Evolutionary conservation across 2,113 vertebrate genomes (phyloP), one percentile per base, ranked within the genome.

Genomic region (Stigmatopora nigra): DNA sequence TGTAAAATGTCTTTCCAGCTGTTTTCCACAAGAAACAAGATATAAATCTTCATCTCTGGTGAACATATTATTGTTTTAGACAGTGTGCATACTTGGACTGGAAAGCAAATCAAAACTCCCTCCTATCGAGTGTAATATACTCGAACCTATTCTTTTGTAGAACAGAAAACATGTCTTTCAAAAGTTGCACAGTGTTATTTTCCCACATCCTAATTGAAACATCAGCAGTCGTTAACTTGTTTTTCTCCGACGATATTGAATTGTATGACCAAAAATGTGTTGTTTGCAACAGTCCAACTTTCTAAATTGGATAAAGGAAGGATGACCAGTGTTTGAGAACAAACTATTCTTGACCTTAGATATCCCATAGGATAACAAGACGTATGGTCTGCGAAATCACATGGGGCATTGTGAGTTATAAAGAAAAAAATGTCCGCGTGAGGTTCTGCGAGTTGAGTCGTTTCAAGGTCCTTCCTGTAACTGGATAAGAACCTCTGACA

Each of bases 381-480:
- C 6, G 19, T 22, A 12, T 11, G 20, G 20, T 14, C 12, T 53
- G 20, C 20, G 4, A 53, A 53, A 53, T 14, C 51, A 13, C 51
- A 53, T 53, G 51, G 19, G 3, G 19, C 5, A 22, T 53, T 53
- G 51, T 25, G 12, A 11, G 48, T 2, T 1, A 51, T 22, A 53
- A 68, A 47, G 49, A 59, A 44, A 4, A 63, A 69, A 73, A 60
- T 65, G 65, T 64, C 68, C 22, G 60, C 68, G 64, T 55, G 38
- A 17, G 51, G 59, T 63, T 45, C 31, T 49, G 77, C 38, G 4
- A 20, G 70, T 63, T 73, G 12, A 20, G 70, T 63, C 72, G 65
- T 81, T 81, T 68, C 61, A 79, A 85, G 82, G 77, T 69, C 75
- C 76, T 88, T 87, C 82, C 79, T 82, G 88, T 84, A 88, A 89